Evolutionary conservation across 2,888 invertebrate species (phyloP).

Genomic region (Hypomecis atomaria): DNA sequence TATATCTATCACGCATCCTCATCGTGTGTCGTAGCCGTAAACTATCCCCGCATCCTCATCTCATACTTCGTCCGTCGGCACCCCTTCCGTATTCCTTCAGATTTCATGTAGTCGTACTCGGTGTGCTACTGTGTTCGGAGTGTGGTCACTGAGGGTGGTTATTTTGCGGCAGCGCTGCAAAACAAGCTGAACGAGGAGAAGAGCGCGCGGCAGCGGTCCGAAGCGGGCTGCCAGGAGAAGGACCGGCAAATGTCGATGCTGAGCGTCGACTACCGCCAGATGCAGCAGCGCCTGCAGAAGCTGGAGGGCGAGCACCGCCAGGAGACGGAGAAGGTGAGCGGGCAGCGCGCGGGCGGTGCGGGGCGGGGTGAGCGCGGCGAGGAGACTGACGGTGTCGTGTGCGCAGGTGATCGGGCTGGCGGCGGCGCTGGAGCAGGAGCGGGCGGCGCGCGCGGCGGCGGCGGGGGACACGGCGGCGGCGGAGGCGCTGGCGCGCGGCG

Average conservation of each 20-base stretch:
- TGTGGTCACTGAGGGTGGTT: slow-evolving; percentile 23
- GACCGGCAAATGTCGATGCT: slow-evolving; percentile 98
- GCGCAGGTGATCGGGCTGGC: slow-evolving; percentile 89
- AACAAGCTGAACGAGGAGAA: slow-evolving; percentile 96
- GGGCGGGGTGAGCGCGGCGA: slow-evolving; percentile 87
- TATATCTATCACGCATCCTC: slow-evolving; percentile 44
- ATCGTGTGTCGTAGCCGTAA: slow-evolving; percentile 36
- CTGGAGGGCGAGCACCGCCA: slow-evolving; percentile 96
- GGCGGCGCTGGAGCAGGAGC: slow-evolving; percentile 96
- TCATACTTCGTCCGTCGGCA: slow-evolving; percentile 1
- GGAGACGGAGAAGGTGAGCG: slow-evolving; percentile 91
- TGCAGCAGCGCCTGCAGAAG: slow-evolving; percentile 94
- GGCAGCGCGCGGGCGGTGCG: not conserved
- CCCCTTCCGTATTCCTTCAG: slow-evolving; percentile 1
- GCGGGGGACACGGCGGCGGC: slow-evolving; percentile 91
- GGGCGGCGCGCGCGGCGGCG: slow-evolving; percentile 91
- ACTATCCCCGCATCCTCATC: slow-evolving; percentile 7
- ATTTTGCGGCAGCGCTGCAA: slow-evolving; percentile 89
- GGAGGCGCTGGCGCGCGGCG: slow-evolving; percentile 72
- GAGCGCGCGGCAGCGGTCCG: slow-evolving; percentile 92
- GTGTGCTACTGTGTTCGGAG: slow-evolving; percentile 25
- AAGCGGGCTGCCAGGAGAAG: slow-evolving; percentile 94
- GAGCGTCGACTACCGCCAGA: slow-evolving; percentile 97
- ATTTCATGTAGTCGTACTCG: slow-evolving; percentile 16
- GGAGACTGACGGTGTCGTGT: slow-evolving; percentile 55